Conservation (phyloP, 2,797 vertebrate genomes). For the Trematomus bernacchii region DNA sequence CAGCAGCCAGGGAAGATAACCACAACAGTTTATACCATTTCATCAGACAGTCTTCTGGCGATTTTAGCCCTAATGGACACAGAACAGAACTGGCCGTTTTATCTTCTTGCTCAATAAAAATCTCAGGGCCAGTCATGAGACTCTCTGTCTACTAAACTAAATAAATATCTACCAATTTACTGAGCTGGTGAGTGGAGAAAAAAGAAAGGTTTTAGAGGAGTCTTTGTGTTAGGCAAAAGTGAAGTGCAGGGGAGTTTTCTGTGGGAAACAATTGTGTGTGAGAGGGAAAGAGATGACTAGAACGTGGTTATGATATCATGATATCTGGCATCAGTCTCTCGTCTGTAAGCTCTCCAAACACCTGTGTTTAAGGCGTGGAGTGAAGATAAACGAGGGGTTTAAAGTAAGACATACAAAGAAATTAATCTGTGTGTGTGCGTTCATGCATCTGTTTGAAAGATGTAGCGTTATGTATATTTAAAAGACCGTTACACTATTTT, state of each 20-base stretch:
- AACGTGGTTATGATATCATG: slow-evolving; percentile 66
- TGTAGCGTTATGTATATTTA: slow-evolving; percentile 38
- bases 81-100: slow-evolving; percentile 81
- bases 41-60: slow-evolving; percentile 82
- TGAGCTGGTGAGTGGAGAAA: slow-evolving; percentile 28
- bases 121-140: slow-evolving; percentile 57
- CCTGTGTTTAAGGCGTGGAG: slow-evolving; percentile 81
- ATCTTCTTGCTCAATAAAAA: slow-evolving; percentile 90
- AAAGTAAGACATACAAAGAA: slow-evolving; percentile 58
- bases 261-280: slow-evolving; percentile 60
- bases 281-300: slow-evolving; percentile 17
- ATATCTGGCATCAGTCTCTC: slow-evolving; percentile 64
- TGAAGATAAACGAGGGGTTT: slow-evolving; percentile 74
- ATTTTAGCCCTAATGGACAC: slow-evolving; percentile 91
- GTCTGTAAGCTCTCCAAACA: slow-evolving; percentile 73
- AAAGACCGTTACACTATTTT: slow-evolving; percentile 56
- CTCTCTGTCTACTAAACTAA: slow-evolving; percentile 55
- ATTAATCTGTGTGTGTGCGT: slow-evolving; percentile 49
- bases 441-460: slow-evolving; percentile 48
- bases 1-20: slow-evolving; percentile 66
- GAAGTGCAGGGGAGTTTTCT: slow-evolving; percentile 45
- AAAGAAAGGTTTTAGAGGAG: slow-evolving; percentile 10
- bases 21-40: slow-evolving; percentile 81
- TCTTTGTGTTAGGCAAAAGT: slow-evolving; percentile 53
- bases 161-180: slow-evolving; percentile 64